A percentile compares a stretch with the other conserved stretches of the same genome.
These are phyloP conservation scores for Coelopa frigida DNA, from an alignment of 1,140 invertebrate genomes.

Conservation along the genomic window DNA sequence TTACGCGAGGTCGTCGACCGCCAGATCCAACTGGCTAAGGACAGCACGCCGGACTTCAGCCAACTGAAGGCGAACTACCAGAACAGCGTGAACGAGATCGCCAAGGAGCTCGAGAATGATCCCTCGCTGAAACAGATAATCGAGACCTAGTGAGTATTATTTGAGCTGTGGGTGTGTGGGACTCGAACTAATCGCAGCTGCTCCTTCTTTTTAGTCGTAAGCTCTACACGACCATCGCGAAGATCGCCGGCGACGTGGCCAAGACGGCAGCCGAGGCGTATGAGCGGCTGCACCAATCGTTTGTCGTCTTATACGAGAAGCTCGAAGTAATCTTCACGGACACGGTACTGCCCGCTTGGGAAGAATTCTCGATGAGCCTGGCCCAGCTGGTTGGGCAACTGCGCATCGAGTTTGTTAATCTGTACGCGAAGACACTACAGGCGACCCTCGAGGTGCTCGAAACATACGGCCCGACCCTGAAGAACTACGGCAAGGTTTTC, in stretches of 20 bases:
- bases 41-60: constrained; percentile 54
- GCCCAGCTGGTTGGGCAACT: constrained; percentile 22
- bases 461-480: constrained; percentile 57
- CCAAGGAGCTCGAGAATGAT: constrained; percentile 58
- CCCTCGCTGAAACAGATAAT: constrained; percentile 57
- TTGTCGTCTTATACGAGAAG: constrained; percentile 39
- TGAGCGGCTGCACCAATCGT: constrained; percentile 44
- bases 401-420: constrained; percentile 18
- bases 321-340: constrained; percentile 53
- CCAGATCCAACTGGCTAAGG: constrained; percentile 48
- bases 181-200: too few relatives aligned
- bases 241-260: constrained; percentile 46
- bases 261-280: constrained; percentile 47
- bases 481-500: constrained; percentile 52
- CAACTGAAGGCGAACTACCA: constrained; percentile 52
- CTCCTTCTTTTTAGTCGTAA: constrained; percentile 18
- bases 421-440: constrained; percentile 21
- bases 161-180: background rate
- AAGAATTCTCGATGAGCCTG: constrained; percentile 19
- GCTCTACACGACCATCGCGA: constrained; percentile 37
- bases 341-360: constrained; percentile 37
- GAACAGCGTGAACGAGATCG: constrained; percentile 53
- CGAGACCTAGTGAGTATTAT: constrained; percentile 47
- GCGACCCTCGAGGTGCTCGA: constrained; percentile 20
- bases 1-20: constrained; percentile 36